Evolutionary conservation across 1,140 invertebrate species (phyloP), one percentile per base, ranked within the genome.

Genomic region (Pteromalus puparum): DNA sequence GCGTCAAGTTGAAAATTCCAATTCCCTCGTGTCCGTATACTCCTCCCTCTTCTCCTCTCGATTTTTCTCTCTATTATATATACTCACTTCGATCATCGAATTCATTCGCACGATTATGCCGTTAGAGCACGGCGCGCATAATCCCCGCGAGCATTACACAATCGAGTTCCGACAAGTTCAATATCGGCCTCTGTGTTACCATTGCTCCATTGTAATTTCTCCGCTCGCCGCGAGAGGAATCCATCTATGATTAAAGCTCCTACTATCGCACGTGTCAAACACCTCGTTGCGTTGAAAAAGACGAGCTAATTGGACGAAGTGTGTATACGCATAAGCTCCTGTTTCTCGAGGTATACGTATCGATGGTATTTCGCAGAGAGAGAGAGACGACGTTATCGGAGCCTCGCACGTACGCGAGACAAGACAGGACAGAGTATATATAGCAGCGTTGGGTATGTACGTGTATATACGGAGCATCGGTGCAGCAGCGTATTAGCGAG

Each of bases 391-490:
- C 18, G 53, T 61, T 61, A 61, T 61, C 53, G 53, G 53, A 61
- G 21, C 21, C 18, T 75, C 80, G 83, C 83, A 75, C 75, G 81
- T 83, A 70, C 72, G 24, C 67, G 28, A 3, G n/a, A 65, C 53
- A 21, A 61, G 21, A 61, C 53, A 61, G 53, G 53, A 61, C 53
- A 61, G 53, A 61, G 53, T 42, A 9, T 12, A 9, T 34, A 9
- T 42, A 12, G 38, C 9, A 7, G 38, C 30, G 30, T 4, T 30
- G 30, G 30, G n/a, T n/a, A n/a, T n/a, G n/a, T n/a, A n/a, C n/a
- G n/a, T n/a, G n/a, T 34, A 5, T 34, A 34, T 34, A 34, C 3
- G 30, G 30, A 5, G 4, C 30, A 34, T 34, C 30, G 30, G 30
- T 34, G 18, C 18, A 6, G 18, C 2, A 18, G 18, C 72, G 72